Evolutionary conservation across 2,888 invertebrate genomes (phyloP).

Genomic region (Tipula vernalis): DNA sequence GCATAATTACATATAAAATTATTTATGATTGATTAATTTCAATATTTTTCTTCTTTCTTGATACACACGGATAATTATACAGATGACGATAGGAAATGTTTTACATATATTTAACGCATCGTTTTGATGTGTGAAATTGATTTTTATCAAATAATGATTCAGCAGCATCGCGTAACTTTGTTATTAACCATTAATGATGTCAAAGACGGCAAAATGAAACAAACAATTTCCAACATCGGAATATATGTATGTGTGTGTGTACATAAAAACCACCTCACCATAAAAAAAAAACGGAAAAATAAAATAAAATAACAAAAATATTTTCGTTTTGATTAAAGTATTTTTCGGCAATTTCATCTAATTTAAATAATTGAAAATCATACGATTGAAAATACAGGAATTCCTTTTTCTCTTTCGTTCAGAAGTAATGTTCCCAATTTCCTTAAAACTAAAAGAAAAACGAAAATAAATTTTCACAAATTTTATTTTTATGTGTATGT

Average conservation of each 20-base stretch:
- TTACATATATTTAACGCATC: not conserved
- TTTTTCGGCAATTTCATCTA: not conserved
- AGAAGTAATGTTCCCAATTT: not conserved
- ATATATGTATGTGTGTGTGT: too few species aligned
- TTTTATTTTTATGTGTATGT: not conserved
- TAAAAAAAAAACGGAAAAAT: not conserved
- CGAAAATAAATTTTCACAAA: not conserved
- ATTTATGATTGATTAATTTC: not conserved
- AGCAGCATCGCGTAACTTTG: not conserved
- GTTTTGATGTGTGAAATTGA: not conserved
- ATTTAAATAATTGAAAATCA: not conserved
- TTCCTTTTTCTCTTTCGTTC: not conserved
- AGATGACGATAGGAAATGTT: not conserved
- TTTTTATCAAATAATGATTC: not conserved
- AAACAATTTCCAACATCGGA: not conserved
- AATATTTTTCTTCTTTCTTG: not conserved
- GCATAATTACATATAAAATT: not conserved
- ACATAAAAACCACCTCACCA: not conserved
- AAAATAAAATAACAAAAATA: not conserved
- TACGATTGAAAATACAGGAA: not conserved
- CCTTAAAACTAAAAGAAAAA: not conserved
- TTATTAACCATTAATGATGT: not conserved
- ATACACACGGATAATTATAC: not conserved
- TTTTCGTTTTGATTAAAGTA: not conserved
- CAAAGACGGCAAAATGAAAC: not conserved